Evolutionary conservation across 2,113 vertebrate species (phyloP).

Genomic region (Tragelaphus buxtoni): DNA sequence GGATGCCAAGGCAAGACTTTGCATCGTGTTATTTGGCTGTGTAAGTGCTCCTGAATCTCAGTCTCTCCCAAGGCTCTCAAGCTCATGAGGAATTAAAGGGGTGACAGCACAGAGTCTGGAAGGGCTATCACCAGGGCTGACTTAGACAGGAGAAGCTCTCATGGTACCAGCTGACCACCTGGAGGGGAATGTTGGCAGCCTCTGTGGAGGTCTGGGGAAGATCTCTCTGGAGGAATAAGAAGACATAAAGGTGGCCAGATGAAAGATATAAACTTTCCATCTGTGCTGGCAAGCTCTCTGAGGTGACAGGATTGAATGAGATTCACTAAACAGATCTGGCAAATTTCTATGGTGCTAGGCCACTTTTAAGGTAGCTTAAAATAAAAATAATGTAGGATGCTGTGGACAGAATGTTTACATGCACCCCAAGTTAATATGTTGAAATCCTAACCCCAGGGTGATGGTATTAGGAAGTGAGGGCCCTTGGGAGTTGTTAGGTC

Average conservation of each 20-base stretch:
- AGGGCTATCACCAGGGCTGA: not conserved
- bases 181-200: not conserved
- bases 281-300: not conserved
- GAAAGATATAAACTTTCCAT: not conserved
- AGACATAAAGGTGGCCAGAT: not conserved
- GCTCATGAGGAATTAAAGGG: not conserved
- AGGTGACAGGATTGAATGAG: not conserved
- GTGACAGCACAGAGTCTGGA: not conserved
- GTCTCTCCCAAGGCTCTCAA: not conserved
- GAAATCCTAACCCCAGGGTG: not conserved
- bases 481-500: not conserved
- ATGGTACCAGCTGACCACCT: not conserved
- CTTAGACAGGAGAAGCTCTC: not conserved
- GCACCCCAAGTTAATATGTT: not conserved
- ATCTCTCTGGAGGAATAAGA: not conserved
- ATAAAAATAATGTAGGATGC: not conserved
- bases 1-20: not conserved
- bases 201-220: not conserved
- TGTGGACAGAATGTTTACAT: not conserved
- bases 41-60: not conserved
- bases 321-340: not conserved
- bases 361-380: not conserved
- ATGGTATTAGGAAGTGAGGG: not conserved
- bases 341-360: not conserved
- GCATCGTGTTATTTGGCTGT: not conserved